Conservation (phyloP, 2,888 invertebrate genomes). For the Agrotis puta region DNA sequence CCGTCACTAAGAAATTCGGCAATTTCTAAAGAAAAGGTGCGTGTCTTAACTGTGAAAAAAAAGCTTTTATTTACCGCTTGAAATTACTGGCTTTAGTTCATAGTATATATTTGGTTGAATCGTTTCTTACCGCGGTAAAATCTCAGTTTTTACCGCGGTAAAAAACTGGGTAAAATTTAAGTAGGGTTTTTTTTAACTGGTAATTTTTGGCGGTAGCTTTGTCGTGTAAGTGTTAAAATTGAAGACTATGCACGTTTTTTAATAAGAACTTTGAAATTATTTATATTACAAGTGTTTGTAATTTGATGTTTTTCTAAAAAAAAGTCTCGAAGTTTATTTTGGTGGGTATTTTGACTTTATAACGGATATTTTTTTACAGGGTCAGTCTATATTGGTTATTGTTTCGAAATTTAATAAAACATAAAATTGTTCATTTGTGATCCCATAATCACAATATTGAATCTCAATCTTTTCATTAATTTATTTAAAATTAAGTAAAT, state of each 20-base stretch:
- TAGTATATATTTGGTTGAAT: conserved; percentile 2
- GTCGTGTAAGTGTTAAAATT: conserved; percentile 53
- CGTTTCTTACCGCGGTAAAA: conserved; percentile 21
- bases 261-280: conserved; percentile 52
- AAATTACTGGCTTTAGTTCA: conserved; percentile 21
- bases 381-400: neutral
- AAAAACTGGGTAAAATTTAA: neutral
- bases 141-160: conserved; percentile 24
- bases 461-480: conserved; percentile 32
- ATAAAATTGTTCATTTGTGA: conserved; percentile 18
- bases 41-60: conserved; percentile 39
- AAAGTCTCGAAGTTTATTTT: conserved; percentile 36
- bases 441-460: conserved; percentile 16
- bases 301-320: conserved; percentile 46
- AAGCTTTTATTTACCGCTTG: conserved; percentile 51
- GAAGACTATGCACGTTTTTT: conserved; percentile 58
- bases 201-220: conserved; percentile 39
- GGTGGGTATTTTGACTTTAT: conserved; percentile 37
- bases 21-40: conserved; percentile 83
- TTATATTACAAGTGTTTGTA: conserved; percentile 59
- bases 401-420: conserved; percentile 22
- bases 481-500: conserved; percentile 1
- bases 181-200: neutral
- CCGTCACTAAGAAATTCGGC: conserved; percentile 90
- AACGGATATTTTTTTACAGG: conserved; percentile 1